A percentile compares a stretch with the other conserved stretches of the same genome.
phyloP scores from a whole-genome alignment of 1,140 invertebrate species.

The Zaprionus inermis region DNA sequence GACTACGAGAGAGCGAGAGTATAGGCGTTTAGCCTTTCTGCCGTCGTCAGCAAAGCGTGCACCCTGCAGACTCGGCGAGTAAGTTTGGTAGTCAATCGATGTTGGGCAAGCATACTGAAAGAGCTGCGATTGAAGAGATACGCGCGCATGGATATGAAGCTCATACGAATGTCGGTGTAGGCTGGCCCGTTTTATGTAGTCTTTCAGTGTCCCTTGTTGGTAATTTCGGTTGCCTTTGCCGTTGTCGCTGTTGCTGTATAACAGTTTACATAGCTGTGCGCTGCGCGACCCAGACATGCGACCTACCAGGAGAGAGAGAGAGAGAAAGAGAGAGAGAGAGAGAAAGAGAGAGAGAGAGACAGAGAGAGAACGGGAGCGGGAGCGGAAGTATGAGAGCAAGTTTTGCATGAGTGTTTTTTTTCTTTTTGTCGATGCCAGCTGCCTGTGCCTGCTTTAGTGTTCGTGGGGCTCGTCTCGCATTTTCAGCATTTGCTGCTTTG shows the following conservation, averaged over 20 bases:
- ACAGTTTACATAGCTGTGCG: constrained; percentile 47
- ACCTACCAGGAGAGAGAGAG: not conserved
- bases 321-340: not conserved
- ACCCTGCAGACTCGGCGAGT: constrained; percentile 18
- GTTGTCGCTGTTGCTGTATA: constrained; percentile 32
- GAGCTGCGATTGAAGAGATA: not conserved
- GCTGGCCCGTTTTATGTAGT: not conserved
- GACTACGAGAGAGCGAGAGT: constrained; percentile 1
- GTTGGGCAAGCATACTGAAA: not conserved
- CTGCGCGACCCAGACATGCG: not conserved
- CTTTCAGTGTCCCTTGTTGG: constrained; percentile 27
- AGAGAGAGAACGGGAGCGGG: not conserved
- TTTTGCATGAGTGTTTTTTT: constrained; percentile 12
- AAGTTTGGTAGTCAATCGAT: not conserved
- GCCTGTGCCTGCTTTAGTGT: constrained; percentile 39
- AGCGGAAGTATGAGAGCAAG: not conserved
- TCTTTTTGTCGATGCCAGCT: constrained; percentile 13
- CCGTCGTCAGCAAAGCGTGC: constrained; percentile 42
- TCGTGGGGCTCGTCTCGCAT: constrained; percentile 70
- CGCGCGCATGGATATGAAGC: constrained; percentile 6
- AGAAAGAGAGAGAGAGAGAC: too few species aligned
- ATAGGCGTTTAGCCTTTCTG: constrained; percentile 28
- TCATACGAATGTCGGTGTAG: constrained; percentile 21
- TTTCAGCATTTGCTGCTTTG: constrained; percentile 20
- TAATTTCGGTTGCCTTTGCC: constrained; percentile 19